These are phyloP conservation scores for Serinus canaria DNA, from an alignment of 2,113 vertebrate species.

Conservation along the genomic window DNA sequence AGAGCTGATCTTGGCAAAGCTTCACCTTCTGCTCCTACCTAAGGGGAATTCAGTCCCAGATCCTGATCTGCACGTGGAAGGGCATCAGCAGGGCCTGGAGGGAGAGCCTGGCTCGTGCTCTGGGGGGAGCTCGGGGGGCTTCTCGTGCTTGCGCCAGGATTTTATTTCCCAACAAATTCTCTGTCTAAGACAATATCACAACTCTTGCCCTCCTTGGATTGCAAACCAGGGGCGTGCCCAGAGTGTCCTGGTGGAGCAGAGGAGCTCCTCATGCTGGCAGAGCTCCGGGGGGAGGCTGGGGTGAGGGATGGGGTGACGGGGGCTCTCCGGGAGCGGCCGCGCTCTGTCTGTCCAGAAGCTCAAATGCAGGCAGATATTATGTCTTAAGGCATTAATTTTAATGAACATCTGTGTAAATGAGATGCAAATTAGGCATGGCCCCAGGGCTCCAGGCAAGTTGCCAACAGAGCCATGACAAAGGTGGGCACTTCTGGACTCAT, in stretches of 20 bases:
- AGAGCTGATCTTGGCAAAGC: neutral
- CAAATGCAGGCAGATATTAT: neutral
- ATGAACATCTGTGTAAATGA: conserved; percentile 58
- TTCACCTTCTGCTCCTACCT: neutral
- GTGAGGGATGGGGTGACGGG: neutral
- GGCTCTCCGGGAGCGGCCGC: neutral
- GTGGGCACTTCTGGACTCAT: conserved; percentile 57
- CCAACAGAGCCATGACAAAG: conserved; percentile 36
- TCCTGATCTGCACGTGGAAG: neutral
- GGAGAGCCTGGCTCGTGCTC: neutral
- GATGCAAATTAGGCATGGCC: conserved; percentile 46
- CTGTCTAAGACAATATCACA: neutral
- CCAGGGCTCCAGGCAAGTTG: neutral
- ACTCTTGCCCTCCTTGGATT: neutral
- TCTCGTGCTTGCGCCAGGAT: neutral
- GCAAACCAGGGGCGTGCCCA: neutral
- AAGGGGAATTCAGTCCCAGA: neutral
- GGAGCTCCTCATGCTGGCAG: neutral
- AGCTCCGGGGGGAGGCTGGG: neutral
- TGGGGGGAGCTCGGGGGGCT: rapidly evolving
- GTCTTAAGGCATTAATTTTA: conserved; percentile 59
- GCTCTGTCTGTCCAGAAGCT: neutral
- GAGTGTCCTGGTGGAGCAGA: neutral
- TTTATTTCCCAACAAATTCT: neutral
- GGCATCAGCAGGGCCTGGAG: neutral